Conservation (phyloP, 1,140 invertebrate genomes). For the Trypoxylus dichotomus region DNA sequence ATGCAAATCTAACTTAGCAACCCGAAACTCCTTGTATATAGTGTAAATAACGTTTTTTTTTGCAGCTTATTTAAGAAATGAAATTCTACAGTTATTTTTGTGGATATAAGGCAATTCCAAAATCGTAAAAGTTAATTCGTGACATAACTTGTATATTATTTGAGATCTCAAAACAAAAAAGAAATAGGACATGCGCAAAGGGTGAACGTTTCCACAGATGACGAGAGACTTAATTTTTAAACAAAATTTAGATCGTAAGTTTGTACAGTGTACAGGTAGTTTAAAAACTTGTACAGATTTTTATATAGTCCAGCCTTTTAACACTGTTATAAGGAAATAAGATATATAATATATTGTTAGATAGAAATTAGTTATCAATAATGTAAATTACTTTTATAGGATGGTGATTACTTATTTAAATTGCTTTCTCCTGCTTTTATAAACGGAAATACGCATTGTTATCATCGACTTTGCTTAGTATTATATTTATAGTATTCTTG, state of each 20-base stretch:
- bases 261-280: conserved; percentile 38
- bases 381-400: conserved; percentile 28
- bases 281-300: conserved; percentile 39
- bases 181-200: background rate
- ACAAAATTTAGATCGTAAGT: conserved; percentile 33
- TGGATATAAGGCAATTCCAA: background rate
- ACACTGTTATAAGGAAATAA: conserved; percentile 38
- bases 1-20: background rate
- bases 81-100: conserved; percentile 24
- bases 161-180: conserved; percentile 31
- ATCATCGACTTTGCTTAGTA: background rate
- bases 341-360: conserved; percentile 39
- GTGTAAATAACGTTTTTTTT: conserved; percentile 15
- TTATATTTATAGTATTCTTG: background rate
- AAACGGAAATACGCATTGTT: background rate
- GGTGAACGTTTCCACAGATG: background rate
- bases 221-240: conserved; percentile 27
- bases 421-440: background rate
- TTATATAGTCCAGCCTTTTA: conserved; percentile 39
- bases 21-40: background rate
- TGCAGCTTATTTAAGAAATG: conserved; percentile 27
- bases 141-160: background rate
- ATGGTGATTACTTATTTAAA: background rate
- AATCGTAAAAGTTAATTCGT: background rate
- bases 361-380: conserved; percentile 37